Evolutionary conservation across 2,797 vertebrate genomes (phyloP).

Genomic region (Spinus olivaceus): DNA sequence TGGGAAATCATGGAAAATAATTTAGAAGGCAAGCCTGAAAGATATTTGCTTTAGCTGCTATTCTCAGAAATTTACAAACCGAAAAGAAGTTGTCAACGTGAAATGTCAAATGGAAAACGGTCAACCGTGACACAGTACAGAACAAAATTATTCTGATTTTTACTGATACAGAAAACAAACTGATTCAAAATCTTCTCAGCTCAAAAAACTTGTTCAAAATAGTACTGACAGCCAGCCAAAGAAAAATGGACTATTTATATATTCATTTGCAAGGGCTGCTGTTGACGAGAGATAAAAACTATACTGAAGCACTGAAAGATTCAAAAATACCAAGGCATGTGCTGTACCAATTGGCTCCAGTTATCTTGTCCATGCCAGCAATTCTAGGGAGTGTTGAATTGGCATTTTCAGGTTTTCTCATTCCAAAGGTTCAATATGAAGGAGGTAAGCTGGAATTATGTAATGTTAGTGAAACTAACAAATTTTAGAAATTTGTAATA

Average conservation of each 20-base stretch:
- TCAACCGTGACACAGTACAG: neutral
- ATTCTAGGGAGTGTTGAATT: neutral
- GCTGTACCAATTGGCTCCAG: neutral
- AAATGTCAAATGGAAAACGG: neutral
- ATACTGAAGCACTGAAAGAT: neutral
- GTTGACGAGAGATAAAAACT: constrained; percentile 25
- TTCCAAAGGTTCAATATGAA: neutral
- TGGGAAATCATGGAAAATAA: neutral
- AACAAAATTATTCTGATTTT: neutral
- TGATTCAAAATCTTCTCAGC: neutral
- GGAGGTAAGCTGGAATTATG: neutral
- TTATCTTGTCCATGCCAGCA: neutral
- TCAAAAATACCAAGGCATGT: constrained; percentile 5
- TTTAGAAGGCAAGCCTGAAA: neutral
- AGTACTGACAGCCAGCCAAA: neutral
- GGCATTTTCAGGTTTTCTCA: neutral
- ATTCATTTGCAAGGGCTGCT: constrained; percentile 4
- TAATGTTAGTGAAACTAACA: neutral
- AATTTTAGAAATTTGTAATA: neutral
- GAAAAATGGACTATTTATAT: constrained; percentile 26
- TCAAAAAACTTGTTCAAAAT: neutral
- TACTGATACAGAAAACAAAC: neutral
- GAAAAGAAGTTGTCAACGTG: neutral
- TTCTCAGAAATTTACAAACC: neutral
- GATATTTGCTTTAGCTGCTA: neutral